Base-by-base conservation (phyloP, 1,140 invertebrate species). In the Panagrolaimus sp. region DNA sequence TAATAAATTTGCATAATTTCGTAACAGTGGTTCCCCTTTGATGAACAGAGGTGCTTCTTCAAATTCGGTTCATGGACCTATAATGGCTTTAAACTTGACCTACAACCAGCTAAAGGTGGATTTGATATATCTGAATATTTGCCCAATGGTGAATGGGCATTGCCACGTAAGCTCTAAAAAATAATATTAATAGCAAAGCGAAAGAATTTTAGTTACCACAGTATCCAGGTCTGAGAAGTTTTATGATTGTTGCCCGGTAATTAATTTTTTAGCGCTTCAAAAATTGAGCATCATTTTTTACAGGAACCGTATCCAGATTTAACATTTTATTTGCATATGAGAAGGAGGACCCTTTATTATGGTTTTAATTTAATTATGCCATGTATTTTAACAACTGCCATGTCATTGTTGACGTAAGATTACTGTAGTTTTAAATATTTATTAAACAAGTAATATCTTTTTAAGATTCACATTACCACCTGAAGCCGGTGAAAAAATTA, bases 401-500 rank as follows among this genome's bases (percentile, higher is more conserved):
- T 99, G 91, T 95, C 96, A 71, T 17, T 58, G 12, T 21, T 58
- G 17, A 58, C 52, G 8, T n/a, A n/a, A n/a, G n/a, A n/a, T n/a
- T n/a, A n/a, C n/a, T n/a, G n/a, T n/a, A n/a, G n/a, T n/a, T n/a
- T n/a, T n/a, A n/a, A n/a, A n/a, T n/a, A n/a, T n/a, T n/a, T n/a
- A n/a, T n/a, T n/a, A n/a, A n/a, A n/a, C n/a, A n/a, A n/a, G n/a
- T n/a, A n/a, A n/a, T n/a, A n/a, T n/a, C n/a, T 89, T 98, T 80
- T 88, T 99, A 77, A 95, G 94, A 75, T 99, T 98, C 87, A 95
- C 94, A 68, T 88, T 98, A 84, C 95, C 96, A 79, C 94, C 95
- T 72, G 95, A 97, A 85, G 97, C 94, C 70, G 95, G 96, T 83
- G 96, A 99, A 88, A 98, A 98, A 87, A 89, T 99, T 74, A 96